These are phyloP conservation scores for Stictocephala bisonia DNA, from an alignment of 2,888 invertebrate genomes.

Conservation along the genomic window DNA sequence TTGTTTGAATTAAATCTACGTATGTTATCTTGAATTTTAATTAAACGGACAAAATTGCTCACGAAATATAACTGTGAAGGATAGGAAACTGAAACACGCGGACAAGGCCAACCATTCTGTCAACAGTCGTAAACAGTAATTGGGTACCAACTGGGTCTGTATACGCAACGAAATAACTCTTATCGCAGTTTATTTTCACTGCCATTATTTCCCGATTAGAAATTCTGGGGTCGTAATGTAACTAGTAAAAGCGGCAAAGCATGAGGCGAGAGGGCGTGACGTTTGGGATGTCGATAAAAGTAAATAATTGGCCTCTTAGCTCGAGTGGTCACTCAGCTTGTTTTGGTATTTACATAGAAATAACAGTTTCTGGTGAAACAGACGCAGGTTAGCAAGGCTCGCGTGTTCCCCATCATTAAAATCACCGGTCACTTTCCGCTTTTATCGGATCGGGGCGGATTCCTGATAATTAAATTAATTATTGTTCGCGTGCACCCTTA, in stretches of 20 bases:
- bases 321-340: constrained; percentile 6
- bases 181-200: too few relatives aligned
- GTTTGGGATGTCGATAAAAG: background rate
- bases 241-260: background rate
- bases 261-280: background rate
- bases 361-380: constrained; percentile 29
- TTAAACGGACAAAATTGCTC: too few relatives aligned
- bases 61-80: too few relatives aligned
- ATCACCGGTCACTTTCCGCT: constrained; percentile 41
- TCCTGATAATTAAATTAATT: constrained; percentile 51
- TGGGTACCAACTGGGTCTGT: too few relatives aligned
- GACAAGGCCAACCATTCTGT: too few relatives aligned
- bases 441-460: constrained; percentile 42
- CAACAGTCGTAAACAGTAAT: too few relatives aligned
- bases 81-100: too few relatives aligned
- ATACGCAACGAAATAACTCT: too few relatives aligned
- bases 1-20: too few relatives aligned
- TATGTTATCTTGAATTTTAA: too few relatives aligned
- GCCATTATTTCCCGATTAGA: constrained; percentile 23
- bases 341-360: constrained; percentile 36
- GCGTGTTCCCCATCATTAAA: constrained; percentile 32
- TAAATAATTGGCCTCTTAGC: constrained; percentile 30
- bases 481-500: constrained; percentile 44
- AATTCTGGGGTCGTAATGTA: constrained; percentile 4
- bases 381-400: background rate